Base-by-base conservation (phyloP, 2,888 invertebrate genomes). In the Oasisia sp. region DNA sequence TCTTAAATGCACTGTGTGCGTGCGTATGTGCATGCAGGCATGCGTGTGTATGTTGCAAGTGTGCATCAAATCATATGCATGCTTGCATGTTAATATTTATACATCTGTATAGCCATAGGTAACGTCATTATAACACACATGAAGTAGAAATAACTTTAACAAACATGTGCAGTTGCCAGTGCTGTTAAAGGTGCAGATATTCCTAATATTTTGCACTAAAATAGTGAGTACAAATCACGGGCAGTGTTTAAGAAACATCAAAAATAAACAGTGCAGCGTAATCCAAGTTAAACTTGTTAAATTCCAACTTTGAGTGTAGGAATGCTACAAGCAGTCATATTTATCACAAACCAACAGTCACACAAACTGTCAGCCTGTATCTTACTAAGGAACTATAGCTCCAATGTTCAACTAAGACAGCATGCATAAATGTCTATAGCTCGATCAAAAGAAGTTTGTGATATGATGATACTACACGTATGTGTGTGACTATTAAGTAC, bases 21-120 rank as follows among this genome's bases (percentile, higher is more conserved):
- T 58, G 27, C 27, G 4, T 58, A 19, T 19, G 27, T 19, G 19
- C 19, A 5, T 5, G 27, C 19, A 19, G 7, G 27, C 5, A 58
- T 58, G 27, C 19, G 27, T 74, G 27, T 74, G 14, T 27, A 14
- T 91, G 38, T 38, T 38, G 32, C 32, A 91, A 45, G 56, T 44
- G 9, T 56, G 45, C 32, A 91, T 91, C 5, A 45, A 91, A 45
- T n/a, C 45, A 91, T 44, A 50, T 91, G 45, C 45, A 32, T 91
- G 45, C 45, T 27, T 50, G 45, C 32, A 50, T 91, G 27, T 91
- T 1, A 45, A 91, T 91, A 50, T 91, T 27, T 91, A 91, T 91
- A 50, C 32, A 91, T 91, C 2, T 91, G 32, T 91, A 44, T 32
- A 91, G 14, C 12, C 32, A 44, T 91, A 44, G 14, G 14, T 91